Evolutionary conservation across 2,888 invertebrate species (phyloP).

Genomic region (Elmis aenea): DNA sequence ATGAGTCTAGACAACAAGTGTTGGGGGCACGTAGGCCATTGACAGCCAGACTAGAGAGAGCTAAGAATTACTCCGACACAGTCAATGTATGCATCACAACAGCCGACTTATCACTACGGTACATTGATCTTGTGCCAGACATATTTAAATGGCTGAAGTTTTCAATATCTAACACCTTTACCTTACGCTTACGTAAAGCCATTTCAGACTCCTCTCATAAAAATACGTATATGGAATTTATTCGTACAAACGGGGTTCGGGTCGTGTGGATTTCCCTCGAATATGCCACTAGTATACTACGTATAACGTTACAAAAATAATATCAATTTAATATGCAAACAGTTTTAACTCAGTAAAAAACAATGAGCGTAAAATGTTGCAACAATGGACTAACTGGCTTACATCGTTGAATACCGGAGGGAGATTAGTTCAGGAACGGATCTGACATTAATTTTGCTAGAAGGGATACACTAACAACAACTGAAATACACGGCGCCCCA

Average conservation of each 20-base stretch:
- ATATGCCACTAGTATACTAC: no score
- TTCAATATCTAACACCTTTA: no score
- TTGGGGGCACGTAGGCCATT: constrained; percentile 29
- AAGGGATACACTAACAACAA: constrained; percentile 33
- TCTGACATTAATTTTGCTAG: constrained; percentile 42
- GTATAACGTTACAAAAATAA: no score
- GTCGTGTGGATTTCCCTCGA: no score
- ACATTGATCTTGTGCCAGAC: constrained; percentile 27
- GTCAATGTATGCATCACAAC: constrained; percentile 30
- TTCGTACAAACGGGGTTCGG: no score
- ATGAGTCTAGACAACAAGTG: constrained; percentile 26
- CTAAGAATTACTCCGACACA: constrained; percentile 36
- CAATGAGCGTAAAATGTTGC: no score
- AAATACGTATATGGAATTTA: no score
- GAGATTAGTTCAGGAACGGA: constrained; percentile 40
- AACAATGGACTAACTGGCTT: constrained; percentile 26
- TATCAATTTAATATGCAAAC: no score
- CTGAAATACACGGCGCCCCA: no score
- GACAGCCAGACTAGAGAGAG: constrained; percentile 42
- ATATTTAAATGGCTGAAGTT: constrained; percentile 14
- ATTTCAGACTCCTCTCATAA: no score
- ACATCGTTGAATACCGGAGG: constrained; percentile 38
- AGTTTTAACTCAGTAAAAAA: no score
- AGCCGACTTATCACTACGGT: constrained; percentile 30
- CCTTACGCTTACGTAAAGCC: no score